phyloP scores from a whole-genome alignment of 1,140 invertebrate species.

The Sycophaga agraensis region DNA sequence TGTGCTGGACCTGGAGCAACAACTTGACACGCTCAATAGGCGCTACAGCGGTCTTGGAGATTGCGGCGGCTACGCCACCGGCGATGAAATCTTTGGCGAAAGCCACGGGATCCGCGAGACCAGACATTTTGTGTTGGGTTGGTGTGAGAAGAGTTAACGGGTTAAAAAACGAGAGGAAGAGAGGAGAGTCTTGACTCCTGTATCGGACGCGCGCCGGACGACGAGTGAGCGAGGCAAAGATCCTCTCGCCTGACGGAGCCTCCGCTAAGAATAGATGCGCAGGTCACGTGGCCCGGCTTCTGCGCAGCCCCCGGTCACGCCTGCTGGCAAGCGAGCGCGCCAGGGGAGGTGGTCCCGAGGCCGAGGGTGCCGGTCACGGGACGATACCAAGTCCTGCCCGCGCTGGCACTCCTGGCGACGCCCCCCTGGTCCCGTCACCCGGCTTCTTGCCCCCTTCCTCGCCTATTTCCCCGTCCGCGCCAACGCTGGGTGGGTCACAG shows the following conservation, averaged over 20 bases:
- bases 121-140: constrained; percentile 46
- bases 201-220: constrained; percentile 56
- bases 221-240: constrained; percentile 55
- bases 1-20: constrained; percentile 85
- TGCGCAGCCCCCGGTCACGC: constrained; percentile 39
- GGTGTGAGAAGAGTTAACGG: constrained; percentile 27
- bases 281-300: constrained; percentile 45
- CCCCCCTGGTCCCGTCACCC: neutral
- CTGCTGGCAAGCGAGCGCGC: neutral
- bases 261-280: constrained; percentile 56
- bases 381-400: too few species aligned
- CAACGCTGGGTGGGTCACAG: neutral
- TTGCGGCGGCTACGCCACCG: constrained; percentile 82
- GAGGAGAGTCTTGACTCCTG: constrained; percentile 46
- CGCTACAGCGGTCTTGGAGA: constrained; percentile 84
- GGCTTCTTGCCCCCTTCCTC: neutral
- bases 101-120: constrained; percentile 64
- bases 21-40: constrained; percentile 91
- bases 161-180: constrained; percentile 47
- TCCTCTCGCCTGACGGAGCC: constrained; percentile 30
- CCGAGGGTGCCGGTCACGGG: too few species aligned
- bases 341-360: too few species aligned
- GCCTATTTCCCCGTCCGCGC: too few species aligned
- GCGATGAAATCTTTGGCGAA: constrained; percentile 84
- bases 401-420: too few species aligned